A percentile compares a stretch with the other conserved stretches of the same genome.
Evolutionary conservation across 53 echinoderm and acorn worm species (phyloP).

Genomic region (Echinarachnius parma): DNA sequence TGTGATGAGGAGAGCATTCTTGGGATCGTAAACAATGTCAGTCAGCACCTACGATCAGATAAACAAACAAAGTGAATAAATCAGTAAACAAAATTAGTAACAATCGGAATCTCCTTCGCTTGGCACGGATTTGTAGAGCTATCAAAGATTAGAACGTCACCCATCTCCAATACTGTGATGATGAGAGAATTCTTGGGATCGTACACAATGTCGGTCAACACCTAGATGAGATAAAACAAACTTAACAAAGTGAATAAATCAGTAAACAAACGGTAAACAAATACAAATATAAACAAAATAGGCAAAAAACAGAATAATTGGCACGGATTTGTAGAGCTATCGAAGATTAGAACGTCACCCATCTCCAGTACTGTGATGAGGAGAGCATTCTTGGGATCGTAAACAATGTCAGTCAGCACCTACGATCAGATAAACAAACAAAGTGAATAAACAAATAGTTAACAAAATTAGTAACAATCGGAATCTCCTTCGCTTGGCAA

Average conservation of each 20-base stretch:
- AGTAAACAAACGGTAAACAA: too few species aligned
- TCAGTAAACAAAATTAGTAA: too few species aligned
- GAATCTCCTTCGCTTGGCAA: too few species aligned
- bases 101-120: constrained; percentile 69
- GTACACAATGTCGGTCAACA: constrained; percentile 90
- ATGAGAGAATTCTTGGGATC: constrained; percentile 72
- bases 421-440: too few species aligned
- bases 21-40: constrained; percentile 89
- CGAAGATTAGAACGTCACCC: constrained; percentile 85
- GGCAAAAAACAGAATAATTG: too few species aligned
- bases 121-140: constrained; percentile 84
- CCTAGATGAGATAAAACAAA: too few species aligned
- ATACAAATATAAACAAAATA: too few species aligned
- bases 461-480: too few species aligned
- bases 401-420: constrained; percentile 91
- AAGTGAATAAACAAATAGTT: too few species aligned
- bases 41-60: constrained; percentile 90
- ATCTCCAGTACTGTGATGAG: constrained; percentile 86
- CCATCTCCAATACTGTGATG: constrained; percentile 81
- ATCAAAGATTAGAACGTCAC: constrained; percentile 85
- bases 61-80: too few species aligned
- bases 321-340: constrained; percentile 84
- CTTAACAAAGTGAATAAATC: too few species aligned
- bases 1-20: constrained; percentile 70
- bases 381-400: constrained; percentile 69